Evolutionary conservation across 2,888 invertebrate species (phyloP).

Genomic region (Bruchidius siliquastri): DNA sequence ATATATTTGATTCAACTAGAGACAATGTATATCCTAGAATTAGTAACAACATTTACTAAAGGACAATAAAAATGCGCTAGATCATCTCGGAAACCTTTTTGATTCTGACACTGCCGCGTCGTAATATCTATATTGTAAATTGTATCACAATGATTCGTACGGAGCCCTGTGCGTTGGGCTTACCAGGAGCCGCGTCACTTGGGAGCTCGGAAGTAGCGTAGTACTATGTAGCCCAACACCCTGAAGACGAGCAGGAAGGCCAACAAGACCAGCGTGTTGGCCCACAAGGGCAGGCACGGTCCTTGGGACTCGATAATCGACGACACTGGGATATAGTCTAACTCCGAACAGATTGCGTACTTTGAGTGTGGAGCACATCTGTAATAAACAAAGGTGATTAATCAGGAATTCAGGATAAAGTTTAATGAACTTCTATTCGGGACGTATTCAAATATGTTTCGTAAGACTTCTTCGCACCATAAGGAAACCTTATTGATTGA

Average conservation of each 20-base stretch:
- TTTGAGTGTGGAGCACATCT: constrained; percentile 67
- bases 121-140: constrained; percentile 29
- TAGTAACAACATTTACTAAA: constrained; percentile 14
- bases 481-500: too few species aligned
- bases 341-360: constrained; percentile 57
- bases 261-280: constrained; percentile 66
- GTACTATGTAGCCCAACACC: constrained; percentile 65
- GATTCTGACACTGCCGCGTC: constrained; percentile 10
- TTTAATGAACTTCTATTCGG: too few species aligned
- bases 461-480: too few species aligned
- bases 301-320: constrained; percentile 65
- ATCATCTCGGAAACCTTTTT: constrained; percentile 5
- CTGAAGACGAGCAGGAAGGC: constrained; percentile 68
- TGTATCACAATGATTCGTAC: constrained; percentile 32
- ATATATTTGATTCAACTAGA: constrained; percentile 16
- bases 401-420: too few species aligned
- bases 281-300: constrained; percentile 63
- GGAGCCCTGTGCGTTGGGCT: not conserved
- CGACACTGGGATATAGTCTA: constrained; percentile 60
- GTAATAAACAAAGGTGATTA: constrained; percentile 27
- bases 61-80: constrained; percentile 12
- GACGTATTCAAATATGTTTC: too few species aligned
- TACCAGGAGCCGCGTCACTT: constrained; percentile 48
- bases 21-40: constrained; percentile 4
- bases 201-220: constrained; percentile 65